Evolutionary conservation across 92 coral and sea anemone genomes (phyloP).

Genomic region (Muricea muricata): DNA sequence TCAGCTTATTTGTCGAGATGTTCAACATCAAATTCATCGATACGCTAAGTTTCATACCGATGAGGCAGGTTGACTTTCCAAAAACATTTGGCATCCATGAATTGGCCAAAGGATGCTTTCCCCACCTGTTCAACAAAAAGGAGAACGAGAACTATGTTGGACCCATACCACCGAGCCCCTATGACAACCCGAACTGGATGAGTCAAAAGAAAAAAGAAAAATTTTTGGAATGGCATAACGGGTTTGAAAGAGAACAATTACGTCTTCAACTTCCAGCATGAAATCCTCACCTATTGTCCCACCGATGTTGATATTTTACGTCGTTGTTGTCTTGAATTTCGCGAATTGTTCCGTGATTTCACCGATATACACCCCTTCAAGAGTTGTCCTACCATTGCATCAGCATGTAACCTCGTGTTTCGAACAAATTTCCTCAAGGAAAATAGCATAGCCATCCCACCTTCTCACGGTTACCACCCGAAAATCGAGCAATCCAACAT

Average conservation of each 20-base stretch:
- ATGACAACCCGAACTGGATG: neutral
- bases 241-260: too few relatives aligned
- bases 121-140: neutral
- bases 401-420: neutral
- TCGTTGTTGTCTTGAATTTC: too few relatives aligned
- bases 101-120: constrained; percentile 38
- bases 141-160: constrained; percentile 24
- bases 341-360: too few relatives aligned
- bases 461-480: neutral
- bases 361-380: too few relatives aligned
- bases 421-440: neutral
- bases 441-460: neutral
- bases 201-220: too few relatives aligned
- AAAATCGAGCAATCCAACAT: neutral
- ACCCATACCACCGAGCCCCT: constrained; percentile 35
- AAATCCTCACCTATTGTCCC: too few relatives aligned
- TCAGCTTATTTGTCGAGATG: too few relatives aligned
- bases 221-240: too few relatives aligned
- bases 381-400: neutral
- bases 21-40: too few relatives aligned
- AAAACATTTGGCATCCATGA: constrained; percentile 19
- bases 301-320: too few relatives aligned
- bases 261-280: too few relatives aligned
- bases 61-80: neutral
- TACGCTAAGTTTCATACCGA: neutral